These are phyloP conservation scores for Myotis lucifugus DNA, from an alignment of 2,113 vertebrate genomes.

Conservation along the genomic window DNA sequence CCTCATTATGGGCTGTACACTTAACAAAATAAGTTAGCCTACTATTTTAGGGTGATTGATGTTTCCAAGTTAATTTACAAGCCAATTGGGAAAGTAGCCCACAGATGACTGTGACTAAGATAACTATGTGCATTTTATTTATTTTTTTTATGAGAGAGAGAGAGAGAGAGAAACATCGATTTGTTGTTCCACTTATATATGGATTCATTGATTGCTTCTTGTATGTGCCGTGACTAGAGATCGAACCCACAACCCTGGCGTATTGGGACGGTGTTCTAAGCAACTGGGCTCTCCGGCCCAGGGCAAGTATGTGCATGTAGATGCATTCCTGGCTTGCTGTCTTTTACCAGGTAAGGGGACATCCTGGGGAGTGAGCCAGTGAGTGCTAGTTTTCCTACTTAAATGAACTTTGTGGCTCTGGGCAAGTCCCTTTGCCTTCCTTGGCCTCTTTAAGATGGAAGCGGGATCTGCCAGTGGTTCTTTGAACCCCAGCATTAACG, in stretches of 20 bases:
- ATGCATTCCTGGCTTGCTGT: not conserved
- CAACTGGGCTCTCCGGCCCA: not conserved
- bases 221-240: not conserved
- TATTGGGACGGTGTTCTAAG: not conserved
- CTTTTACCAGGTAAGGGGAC: not conserved
- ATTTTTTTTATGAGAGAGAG: not conserved
- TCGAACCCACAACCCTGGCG: not conserved
- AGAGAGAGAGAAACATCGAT: not conserved
- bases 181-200: not conserved
- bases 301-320: not conserved
- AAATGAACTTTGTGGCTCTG: not conserved
- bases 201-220: not conserved
- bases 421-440: not conserved
- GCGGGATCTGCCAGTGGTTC: not conserved
- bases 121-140: not conserved
- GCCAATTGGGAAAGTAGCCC: not conserved
- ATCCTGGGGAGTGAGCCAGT: not conserved
- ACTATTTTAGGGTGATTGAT: not conserved
- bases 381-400: not conserved
- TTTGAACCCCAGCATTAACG: not conserved
- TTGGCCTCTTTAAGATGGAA: not conserved
- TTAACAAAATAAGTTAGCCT: not conserved
- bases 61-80: not conserved
- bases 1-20: not conserved
- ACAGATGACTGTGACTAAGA: not conserved